Conservation (phyloP, 2,888 invertebrate genomes). For the Ditylenchus weischeri region DNA sequence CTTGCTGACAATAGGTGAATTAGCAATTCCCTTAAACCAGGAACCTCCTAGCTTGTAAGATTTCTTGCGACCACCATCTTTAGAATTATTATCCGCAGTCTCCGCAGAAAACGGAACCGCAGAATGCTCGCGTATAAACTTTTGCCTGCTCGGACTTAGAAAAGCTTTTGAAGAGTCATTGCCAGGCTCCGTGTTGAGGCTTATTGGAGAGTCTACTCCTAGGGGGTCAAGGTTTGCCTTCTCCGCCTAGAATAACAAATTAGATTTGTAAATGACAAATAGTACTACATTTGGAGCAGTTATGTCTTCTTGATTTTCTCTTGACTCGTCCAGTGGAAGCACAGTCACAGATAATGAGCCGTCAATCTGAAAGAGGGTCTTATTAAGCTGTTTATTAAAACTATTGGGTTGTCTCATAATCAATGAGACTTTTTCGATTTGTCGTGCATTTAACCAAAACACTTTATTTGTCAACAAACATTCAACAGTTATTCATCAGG, state of each 20-base stretch:
- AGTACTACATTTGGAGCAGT: neutral
- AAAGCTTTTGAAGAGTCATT: constrained; percentile 1
- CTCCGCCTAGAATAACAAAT: neutral
- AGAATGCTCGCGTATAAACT: constrained; percentile 50
- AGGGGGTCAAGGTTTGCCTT: neutral
- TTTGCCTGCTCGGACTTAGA: constrained; percentile 50
- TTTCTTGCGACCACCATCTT: constrained; percentile 22
- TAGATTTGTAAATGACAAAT: neutral
- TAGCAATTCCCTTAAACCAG: constrained; percentile 52
- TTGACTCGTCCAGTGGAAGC: neutral
- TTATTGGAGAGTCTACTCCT: neutral
- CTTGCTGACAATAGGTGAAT: constrained; percentile 48
- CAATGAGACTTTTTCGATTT: too few relatives aligned
- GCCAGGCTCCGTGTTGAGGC: too few relatives aligned
- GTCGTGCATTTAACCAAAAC: too few relatives aligned
- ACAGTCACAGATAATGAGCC: neutral
- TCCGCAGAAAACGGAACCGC: constrained; percentile 43
- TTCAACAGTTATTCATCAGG: too few relatives aligned
- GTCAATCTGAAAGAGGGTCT: neutral
- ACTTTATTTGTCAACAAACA: too few relatives aligned
- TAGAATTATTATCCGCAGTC: constrained; percentile 18
- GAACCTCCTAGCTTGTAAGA: constrained; percentile 26
- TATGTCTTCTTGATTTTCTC: neutral
- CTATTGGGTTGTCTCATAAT: too few relatives aligned
- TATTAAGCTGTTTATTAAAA: too few relatives aligned